A percentile compares a stretch with the other conserved stretches of the same genome.
phyloP scores from a whole-genome alignment of 1,140 invertebrate genomes.

The Drosophila obscura region DNA sequence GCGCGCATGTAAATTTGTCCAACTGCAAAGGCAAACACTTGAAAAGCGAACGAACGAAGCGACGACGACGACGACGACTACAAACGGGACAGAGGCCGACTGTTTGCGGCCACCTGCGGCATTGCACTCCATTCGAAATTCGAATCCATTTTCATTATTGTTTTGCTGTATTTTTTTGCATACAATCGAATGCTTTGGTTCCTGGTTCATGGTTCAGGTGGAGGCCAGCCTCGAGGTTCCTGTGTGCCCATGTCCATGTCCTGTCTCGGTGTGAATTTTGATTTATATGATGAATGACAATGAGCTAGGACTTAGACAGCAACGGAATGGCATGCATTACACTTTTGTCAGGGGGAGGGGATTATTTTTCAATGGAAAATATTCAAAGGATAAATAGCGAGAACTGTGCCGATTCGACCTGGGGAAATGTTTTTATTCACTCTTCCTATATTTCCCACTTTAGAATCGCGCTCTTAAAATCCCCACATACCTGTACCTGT shows the following conservation, averaged over 20 bases:
- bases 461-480: no score
- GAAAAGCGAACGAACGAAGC: conserved; percentile 31
- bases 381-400: not conserved
- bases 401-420: conserved; percentile 3
- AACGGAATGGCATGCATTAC: conserved; percentile 2
- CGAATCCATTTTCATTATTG: conserved; percentile 31
- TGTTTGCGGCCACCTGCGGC: conserved; percentile 66
- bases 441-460: not conserved
- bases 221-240: not conserved
- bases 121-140: conserved; percentile 46
- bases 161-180: conserved; percentile 51
- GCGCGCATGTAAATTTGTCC: conserved; percentile 76
- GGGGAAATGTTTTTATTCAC: conserved; percentile 19
- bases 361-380: conserved; percentile 4
- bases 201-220: conserved; percentile 26
- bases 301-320: conserved; percentile 38
- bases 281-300: conserved; percentile 69
- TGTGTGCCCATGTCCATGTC: conserved; percentile 8
- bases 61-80: conserved; percentile 10
- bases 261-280: conserved; percentile 54
- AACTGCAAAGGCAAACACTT: conserved; percentile 75
- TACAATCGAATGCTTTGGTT: conserved; percentile 62
- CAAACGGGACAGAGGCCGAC: conserved; percentile 32
- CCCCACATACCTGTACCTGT: conserved; percentile 30
- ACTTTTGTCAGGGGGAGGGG: not conserved